Conservation (phyloP, 2,113 vertebrate species). For the Tyrannus savana region DNA sequence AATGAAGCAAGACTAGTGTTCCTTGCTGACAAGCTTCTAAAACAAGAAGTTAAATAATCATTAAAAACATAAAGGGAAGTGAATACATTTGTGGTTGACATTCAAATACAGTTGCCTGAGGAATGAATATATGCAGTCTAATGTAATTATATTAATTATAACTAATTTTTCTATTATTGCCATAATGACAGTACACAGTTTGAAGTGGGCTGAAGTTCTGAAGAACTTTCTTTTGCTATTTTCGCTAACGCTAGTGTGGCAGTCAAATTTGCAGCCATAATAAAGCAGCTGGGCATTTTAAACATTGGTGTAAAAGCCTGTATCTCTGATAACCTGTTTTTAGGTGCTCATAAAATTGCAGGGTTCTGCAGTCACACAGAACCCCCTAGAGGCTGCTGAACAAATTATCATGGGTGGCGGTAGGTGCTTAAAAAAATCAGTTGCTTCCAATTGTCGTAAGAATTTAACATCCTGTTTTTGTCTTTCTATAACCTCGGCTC, state of each 20-base stretch:
- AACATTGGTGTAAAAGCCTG: neutral
- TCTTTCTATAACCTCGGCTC: slow-evolving; percentile 60
- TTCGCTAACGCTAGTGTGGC: neutral
- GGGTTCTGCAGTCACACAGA: slow-evolving; percentile 47
- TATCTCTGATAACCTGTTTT: neutral
- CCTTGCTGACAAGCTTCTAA: neutral
- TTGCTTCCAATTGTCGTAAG: slow-evolving; percentile 24
- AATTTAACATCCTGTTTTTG: slow-evolving; percentile 80
- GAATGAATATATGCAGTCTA: neutral
- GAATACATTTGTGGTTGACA: neutral
- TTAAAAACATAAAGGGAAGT: neutral
- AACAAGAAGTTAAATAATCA: neutral
- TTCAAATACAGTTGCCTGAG: neutral
- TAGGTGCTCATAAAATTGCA: neutral
- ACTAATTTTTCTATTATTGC: neutral
- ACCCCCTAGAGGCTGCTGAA: slow-evolving; percentile 38
- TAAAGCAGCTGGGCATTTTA: neutral
- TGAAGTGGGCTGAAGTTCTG: neutral
- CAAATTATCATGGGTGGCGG: neutral
- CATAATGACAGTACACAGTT: neutral
- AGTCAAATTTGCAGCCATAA: neutral
- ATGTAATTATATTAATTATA: neutral
- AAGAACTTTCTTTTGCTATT: neutral
- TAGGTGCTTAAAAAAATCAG: slow-evolving; percentile 9
- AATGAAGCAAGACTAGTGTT: neutral